Evolutionary conservation across 1,140 invertebrate species (phyloP).

Genomic region (Drosophila murphyi): DNA sequence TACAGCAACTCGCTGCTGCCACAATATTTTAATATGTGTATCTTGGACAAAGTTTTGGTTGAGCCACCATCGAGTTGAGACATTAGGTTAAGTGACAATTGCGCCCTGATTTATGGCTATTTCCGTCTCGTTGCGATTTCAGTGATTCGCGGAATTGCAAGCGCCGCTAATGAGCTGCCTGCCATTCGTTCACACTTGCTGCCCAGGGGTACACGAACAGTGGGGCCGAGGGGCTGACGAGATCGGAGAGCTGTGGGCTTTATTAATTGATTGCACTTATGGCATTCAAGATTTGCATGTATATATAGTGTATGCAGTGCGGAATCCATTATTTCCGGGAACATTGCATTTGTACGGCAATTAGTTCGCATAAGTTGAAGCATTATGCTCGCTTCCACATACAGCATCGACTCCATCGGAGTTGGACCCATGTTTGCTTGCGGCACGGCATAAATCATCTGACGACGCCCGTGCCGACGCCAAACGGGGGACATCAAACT

Average conservation of each 20-base stretch:
- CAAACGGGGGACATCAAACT: conserved; percentile 45
- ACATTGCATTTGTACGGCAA: conserved; percentile 84
- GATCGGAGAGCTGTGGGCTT: conserved; percentile 22
- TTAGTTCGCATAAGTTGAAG: conserved; percentile 71
- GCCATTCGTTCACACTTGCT: conserved; percentile 61
- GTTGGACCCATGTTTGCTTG: conserved; percentile 64
- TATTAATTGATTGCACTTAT: conserved; percentile 81
- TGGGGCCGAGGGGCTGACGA: not conserved
- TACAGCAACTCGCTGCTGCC: not conserved
- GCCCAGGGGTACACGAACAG: not conserved
- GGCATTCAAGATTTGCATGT: conserved; percentile 64
- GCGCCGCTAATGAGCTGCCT: conserved; percentile 82
- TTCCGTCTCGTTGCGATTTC: conserved; percentile 82
- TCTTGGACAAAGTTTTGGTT: not conserved
- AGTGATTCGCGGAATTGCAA: conserved; percentile 83
- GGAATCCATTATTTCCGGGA: conserved; percentile 84
- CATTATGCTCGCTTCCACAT: conserved; percentile 47
- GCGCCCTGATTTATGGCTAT: conserved; percentile 76
- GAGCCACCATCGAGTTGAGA: conserved; percentile 33
- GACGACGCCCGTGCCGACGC: conserved; percentile 49
- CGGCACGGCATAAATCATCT: conserved; percentile 76
- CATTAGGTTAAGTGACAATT: conserved; percentile 80
- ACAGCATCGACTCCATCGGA: conserved; percentile 31
- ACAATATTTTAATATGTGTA: not conserved
- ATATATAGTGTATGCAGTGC: conserved; percentile 25